A percentile compares a stretch with the other conserved stretches of the same genome.
Conservation (phyloP, 92 coral and sea anemone genomes). For the Parazoanthus swiftii region DNA sequence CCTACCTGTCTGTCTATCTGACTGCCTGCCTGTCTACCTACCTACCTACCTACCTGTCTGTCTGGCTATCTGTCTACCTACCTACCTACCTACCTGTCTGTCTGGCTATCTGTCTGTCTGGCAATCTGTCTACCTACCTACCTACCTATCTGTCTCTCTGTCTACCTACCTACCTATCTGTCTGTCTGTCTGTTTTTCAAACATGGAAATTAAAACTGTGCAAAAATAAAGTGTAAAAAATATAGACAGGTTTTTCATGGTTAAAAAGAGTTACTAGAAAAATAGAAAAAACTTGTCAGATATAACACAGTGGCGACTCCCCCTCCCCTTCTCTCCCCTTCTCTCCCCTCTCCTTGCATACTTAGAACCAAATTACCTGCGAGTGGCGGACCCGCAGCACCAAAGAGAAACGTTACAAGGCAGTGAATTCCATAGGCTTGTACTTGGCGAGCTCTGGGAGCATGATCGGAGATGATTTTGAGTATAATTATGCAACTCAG, state of each 20-base stretch:
- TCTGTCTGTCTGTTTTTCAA: background rate
- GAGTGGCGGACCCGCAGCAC: conserved; percentile 6
- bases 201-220: no score
- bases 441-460: background rate
- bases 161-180: background rate
- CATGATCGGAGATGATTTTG: background rate
- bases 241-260: background rate
- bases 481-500: background rate
- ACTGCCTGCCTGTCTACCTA: no score
- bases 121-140: no score
- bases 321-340: no score
- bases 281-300: background rate
- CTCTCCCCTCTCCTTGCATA: background rate
- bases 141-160: no score
- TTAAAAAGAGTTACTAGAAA: background rate
- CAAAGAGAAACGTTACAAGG: background rate
- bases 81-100: no score
- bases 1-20: no score
- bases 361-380: background rate
- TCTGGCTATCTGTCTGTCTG: no score
- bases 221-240: no score
- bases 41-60: no score
- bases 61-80: no score
- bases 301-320: background rate
- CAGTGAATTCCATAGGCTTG: background rate